Conservation (phyloP, 2,113 vertebrate species). For the Eclectus roratus region DNA sequence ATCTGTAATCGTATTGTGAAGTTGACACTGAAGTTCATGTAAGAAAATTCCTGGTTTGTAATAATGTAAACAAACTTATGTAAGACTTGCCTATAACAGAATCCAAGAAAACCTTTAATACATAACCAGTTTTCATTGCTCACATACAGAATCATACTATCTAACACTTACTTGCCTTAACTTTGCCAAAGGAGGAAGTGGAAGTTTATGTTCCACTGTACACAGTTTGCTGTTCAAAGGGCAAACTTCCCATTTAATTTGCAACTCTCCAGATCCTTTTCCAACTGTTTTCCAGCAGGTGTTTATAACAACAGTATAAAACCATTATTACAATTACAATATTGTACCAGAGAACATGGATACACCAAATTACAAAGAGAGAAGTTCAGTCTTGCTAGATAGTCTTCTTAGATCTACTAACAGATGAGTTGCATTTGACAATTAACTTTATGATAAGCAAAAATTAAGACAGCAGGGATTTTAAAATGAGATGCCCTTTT, state of each 20-base stretch:
- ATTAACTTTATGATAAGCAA: neutral
- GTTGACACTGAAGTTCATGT: neutral
- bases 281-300: neutral
- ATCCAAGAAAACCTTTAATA: neutral
- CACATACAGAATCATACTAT: neutral
- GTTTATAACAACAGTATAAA: neutral
- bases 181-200: neutral
- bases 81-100: neutral
- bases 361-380: neutral
- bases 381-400: neutral
- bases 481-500: neutral
- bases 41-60: neutral
- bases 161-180: neutral
- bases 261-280: neutral
- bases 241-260: neutral
- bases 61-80: neutral
- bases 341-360: neutral
- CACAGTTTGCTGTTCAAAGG: neutral
- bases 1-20: neutral
- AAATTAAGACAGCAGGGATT: neutral
- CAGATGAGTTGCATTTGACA: neutral
- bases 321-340: neutral
- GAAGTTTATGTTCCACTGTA: neutral
- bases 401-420: neutral
- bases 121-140: neutral